Evolutionary conservation across 2,113 vertebrate species (phyloP).

Genomic region (Pomatostomus ruficeps): DNA sequence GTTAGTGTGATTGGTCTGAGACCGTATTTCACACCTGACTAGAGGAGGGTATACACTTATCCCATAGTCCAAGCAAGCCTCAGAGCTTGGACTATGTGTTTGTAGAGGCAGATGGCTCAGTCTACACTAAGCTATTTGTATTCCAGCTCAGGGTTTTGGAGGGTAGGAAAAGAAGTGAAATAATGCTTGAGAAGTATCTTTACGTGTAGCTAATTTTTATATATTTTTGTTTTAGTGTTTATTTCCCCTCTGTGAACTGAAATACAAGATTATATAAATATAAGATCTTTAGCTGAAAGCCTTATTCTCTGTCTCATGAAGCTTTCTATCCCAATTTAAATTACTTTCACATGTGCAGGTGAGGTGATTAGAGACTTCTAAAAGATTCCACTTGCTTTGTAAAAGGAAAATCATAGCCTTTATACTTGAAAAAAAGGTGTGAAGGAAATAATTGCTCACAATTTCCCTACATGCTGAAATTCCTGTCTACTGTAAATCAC

Average conservation of each 20-base stretch:
- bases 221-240: not conserved
- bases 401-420: not conserved
- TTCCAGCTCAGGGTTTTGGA: not conserved
- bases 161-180: not conserved
- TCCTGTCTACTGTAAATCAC: not conserved
- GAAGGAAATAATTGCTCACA: not conserved
- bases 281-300: not conserved
- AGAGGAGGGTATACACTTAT: rapidly evolving
- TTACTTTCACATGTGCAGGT: not conserved
- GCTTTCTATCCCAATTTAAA: not conserved
- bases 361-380: not conserved
- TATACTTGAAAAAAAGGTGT: not conserved
- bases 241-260: not conserved
- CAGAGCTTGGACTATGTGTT: not conserved
- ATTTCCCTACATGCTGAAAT: not conserved
- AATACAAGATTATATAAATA: not conserved
- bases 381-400: not conserved
- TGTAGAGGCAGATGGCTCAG: not conserved
- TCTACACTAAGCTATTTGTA: not conserved
- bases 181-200: not conserved
- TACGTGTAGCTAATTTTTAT: not conserved
- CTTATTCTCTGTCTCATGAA: not conserved
- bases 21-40: not conserved
- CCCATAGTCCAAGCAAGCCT: not conserved
- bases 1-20: not conserved